Evolutionary conservation across 2,888 invertebrate species (phyloP).

Genomic region (Rhagium mordax): DNA sequence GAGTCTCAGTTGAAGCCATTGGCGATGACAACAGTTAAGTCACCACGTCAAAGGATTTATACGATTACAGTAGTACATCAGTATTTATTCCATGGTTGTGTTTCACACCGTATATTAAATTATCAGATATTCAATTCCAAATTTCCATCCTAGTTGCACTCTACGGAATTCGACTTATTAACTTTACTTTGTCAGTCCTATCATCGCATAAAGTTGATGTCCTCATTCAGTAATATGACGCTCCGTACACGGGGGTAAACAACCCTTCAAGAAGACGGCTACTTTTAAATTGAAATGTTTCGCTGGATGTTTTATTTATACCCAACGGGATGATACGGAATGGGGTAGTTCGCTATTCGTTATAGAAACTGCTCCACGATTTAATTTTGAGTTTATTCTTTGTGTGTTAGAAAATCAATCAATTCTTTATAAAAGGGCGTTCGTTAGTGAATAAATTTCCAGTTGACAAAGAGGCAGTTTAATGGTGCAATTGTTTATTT

Average conservation of each 20-base stretch:
- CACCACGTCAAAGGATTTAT: no score
- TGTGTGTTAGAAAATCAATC: slow-evolving; percentile 37
- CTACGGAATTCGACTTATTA: not conserved
- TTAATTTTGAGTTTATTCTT: slow-evolving; percentile 40
- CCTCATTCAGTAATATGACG: slow-evolving; percentile 40
- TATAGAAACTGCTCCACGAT: slow-evolving; percentile 33
- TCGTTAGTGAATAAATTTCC: slow-evolving; percentile 36
- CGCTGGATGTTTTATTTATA: slow-evolving; percentile 52
- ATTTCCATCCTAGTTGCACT: not conserved
- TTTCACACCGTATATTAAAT: no score
- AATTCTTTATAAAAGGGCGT: slow-evolving; percentile 31
- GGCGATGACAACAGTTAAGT: no score
- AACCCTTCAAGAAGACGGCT: slow-evolving; percentile 43
- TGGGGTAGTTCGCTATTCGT: slow-evolving; percentile 35
- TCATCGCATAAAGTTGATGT: slow-evolving; percentile 41
- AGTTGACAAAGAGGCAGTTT: slow-evolving; percentile 37
- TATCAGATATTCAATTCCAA: not conserved
- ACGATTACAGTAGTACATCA: no score
- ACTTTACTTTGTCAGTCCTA: slow-evolving; percentile 18
- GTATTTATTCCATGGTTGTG: no score
- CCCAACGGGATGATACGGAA: slow-evolving; percentile 41
- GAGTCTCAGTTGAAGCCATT: no score
- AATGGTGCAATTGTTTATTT: slow-evolving; percentile 33
- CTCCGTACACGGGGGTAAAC: slow-evolving; percentile 40
- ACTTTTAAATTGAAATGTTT: slow-evolving; percentile 52